Evolutionary conservation across 2,888 invertebrate genomes (phyloP).

Genomic region (Ernsta delagoae): DNA sequence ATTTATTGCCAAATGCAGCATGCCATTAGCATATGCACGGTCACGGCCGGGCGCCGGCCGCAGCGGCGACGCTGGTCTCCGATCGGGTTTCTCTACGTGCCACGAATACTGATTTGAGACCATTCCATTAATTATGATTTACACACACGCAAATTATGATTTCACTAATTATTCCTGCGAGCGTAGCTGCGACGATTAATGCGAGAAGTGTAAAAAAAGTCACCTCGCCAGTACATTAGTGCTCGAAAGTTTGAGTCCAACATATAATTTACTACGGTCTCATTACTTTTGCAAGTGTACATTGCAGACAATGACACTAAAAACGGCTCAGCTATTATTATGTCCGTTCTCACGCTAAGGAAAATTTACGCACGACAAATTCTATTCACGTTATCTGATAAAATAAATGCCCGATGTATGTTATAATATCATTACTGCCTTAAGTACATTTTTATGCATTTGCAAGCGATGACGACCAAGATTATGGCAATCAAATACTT

Average conservation of each 20-base stretch:
- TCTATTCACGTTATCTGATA: background rate
- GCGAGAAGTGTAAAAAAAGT: conserved; percentile 28
- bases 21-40: conserved; percentile 62
- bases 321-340: background rate
- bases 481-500: background rate
- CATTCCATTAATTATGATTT: conserved; percentile 42
- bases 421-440: background rate
- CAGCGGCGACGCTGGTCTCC: conserved; percentile 40
- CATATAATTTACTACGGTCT: conserved; percentile 3
- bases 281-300: conserved; percentile 15
- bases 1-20: conserved; percentile 62
- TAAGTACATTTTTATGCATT: background rate
- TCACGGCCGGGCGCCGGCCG: conserved; percentile 55
- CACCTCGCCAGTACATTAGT: conserved; percentile 9
- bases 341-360: conserved; percentile 10
- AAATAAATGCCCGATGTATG: background rate
- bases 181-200: conserved; percentile 31
- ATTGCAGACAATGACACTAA: conserved; percentile 16
- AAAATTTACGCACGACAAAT: background rate
- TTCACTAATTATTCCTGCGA: conserved; percentile 53
- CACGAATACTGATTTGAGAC: conserved; percentile 50
- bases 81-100: conserved; percentile 67
- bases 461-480: conserved; percentile 1
- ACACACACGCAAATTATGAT: conserved; percentile 50
- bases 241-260: conserved; percentile 24